Evolutionary conservation across 1,140 invertebrate genomes (phyloP).

Genomic region (Cherax quadricarinatus): DNA sequence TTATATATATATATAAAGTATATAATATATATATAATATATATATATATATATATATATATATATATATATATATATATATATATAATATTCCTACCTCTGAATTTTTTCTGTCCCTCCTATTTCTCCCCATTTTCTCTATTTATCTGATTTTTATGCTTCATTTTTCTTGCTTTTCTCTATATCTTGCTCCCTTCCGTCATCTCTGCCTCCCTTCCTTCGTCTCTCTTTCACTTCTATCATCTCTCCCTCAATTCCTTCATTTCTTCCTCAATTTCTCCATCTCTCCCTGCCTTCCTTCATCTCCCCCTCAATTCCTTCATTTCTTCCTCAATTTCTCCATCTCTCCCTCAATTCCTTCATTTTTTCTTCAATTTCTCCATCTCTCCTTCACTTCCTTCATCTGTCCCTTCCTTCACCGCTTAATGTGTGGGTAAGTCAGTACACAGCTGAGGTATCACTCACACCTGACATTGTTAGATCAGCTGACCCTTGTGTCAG

Average conservation of each 20-base stretch:
- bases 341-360: conserved; percentile 6
- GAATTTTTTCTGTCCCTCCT: conserved; percentile 2
- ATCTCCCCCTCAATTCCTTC: neutral
- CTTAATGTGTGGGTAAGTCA: too few species aligned
- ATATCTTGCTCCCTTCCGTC: conserved; percentile 3
- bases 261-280: neutral
- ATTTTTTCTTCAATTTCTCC: neutral
- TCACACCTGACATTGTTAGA: too few species aligned
- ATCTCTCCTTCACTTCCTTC: neutral
- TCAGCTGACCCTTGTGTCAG: too few species aligned
- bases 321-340: neutral
- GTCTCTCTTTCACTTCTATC: neutral
- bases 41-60: too few species aligned
- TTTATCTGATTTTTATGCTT: neutral
- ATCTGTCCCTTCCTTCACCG: too few species aligned
- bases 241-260: neutral
- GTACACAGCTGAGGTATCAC: too few species aligned
- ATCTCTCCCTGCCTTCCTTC: neutral
- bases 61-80: too few species aligned
- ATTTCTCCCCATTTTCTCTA: conserved; percentile 24
- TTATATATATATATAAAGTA: too few species aligned
- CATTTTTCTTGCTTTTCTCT: conserved; percentile 12
- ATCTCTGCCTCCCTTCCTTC: neutral
- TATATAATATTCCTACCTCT: too few species aligned
- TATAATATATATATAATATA: too few species aligned